Evolutionary conservation across 23 tunicate genomes (phyloP).

Genomic region (Oikopleura dioica): DNA sequence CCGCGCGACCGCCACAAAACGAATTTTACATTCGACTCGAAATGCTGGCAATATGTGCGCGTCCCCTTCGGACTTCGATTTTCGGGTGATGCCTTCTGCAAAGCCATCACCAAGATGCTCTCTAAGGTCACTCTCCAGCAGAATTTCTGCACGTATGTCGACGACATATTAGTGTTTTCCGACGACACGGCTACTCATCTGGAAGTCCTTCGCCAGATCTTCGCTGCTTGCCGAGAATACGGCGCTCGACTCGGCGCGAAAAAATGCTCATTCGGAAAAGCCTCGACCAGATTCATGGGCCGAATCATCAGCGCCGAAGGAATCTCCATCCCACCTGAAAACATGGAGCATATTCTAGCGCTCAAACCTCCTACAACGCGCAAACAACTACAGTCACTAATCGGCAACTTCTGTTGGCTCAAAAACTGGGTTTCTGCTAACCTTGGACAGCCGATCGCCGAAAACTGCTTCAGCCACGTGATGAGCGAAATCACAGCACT

Average conservation of each 20-base stretch:
- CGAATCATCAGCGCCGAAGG: not conserved
- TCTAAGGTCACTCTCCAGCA: not conserved
- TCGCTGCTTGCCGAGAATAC: not conserved
- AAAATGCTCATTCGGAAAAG: not conserved
- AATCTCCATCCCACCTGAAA: not conserved
- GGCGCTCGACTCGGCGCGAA: not conserved
- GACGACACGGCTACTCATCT: not conserved
- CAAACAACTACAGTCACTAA: not conserved
- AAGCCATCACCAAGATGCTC: not conserved
- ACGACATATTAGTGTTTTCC: not conserved
- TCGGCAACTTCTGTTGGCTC: not conserved
- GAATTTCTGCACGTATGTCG: not conserved
- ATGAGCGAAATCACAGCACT: not conserved
- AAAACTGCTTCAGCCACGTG: not conserved
- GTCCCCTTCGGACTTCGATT: not conserved
- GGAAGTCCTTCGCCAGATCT: not conserved
- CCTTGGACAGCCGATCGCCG: not conserved
- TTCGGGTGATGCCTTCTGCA: not conserved
- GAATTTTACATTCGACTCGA: not conserved
- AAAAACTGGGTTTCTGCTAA: not conserved
- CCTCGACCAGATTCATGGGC: not conserved
- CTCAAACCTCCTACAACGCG: not conserved
- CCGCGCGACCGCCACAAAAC: not conserved
- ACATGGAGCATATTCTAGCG: not conserved
- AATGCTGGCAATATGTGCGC: not conserved